Evolutionary conservation across 2,888 invertebrate genomes (phyloP).

Genomic region (Polyploca ridens): DNA sequence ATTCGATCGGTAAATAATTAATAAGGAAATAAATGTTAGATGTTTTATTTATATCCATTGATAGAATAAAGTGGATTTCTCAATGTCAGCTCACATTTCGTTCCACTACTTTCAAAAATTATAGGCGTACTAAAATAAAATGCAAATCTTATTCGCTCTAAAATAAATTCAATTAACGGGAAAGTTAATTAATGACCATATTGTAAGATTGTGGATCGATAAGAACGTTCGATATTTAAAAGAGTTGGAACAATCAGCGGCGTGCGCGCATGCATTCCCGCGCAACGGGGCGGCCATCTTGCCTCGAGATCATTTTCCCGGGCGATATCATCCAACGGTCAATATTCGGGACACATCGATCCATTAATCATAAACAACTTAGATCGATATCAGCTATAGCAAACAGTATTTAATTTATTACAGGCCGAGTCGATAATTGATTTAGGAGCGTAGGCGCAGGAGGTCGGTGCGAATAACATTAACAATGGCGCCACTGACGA

Average conservation of each 20-base stretch:
- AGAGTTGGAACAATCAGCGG: conserved; percentile 40
- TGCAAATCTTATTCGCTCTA: not conserved
- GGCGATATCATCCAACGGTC: conserved; percentile 48
- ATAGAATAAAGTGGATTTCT: not conserved
- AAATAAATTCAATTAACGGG: conserved; percentile 1
- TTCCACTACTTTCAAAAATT: conserved; percentile 6
- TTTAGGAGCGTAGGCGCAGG: conserved; percentile 75
- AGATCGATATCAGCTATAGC: conserved; percentile 75
- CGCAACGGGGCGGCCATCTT: conserved; percentile 79
- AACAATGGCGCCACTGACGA: conserved; percentile 75
- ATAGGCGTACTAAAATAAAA: conserved; percentile 9
- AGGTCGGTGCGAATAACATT: conserved; percentile 66
- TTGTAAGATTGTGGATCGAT: conserved; percentile 1
- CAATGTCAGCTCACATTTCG: not conserved
- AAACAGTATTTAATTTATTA: conserved; percentile 81
- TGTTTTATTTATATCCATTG: not conserved
- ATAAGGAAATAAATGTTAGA: not conserved
- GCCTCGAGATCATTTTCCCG: conserved; percentile 61
- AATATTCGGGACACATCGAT: conserved; percentile 71
- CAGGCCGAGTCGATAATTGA: conserved; percentile 70
- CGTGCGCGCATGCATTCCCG: conserved; percentile 54
- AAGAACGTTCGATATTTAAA: conserved; percentile 35
- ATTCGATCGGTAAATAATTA: not conserved
- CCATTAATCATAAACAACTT: conserved; percentile 77
- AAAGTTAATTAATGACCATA: conserved; percentile 10